Base-by-base conservation (phyloP, 2,797 vertebrate species). In the Sebastes oblongus region DNA sequence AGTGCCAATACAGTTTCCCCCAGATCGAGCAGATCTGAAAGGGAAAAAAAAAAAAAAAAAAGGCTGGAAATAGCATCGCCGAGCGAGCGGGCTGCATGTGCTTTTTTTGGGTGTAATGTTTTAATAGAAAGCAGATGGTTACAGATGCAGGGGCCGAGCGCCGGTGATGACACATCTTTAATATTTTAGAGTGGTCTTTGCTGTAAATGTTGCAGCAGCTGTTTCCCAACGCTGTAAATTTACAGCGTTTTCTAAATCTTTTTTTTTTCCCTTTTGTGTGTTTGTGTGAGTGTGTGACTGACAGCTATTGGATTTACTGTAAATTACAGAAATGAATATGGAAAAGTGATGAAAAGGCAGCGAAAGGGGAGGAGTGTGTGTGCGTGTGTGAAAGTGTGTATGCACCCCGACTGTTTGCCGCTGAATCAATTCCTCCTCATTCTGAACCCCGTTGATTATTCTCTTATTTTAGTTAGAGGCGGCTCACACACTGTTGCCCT, bases 161-260 rank as follows among this genome's bases (percentile, higher is more conserved):
- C 90, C 82, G 91, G 88, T 90, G 92, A 93, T 94, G 93, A 95
- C 94, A 94, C 89, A 89, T 94, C 94, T 96, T 96, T 96, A 96
- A 96, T 96, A 96, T 96, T 96, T 95, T 94, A 96, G 94, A 96
- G 95, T 96, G 96, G 95, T 94, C 93, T 93, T 93, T 92, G 93
- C 93, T 93, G 94, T 96, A 95, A 96, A 96, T 85, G 92, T 94
- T 94, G 92, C 93, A 92, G 95, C 95, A 95, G 95, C 95, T 95
- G 95, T 95, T 95, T 95, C 90, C 93, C 90, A 89, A 91, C 59
- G 90, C 90, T 87, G 93, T 95, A 94, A 95, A 96, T 95, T 94
- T 94, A 82, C 90, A 86, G 76, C 42, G 8, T 85, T 89, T 87
- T 87, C 81, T 75, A 20, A 59, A 46, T 87, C 77, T 88, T 82